phyloP scores from a whole-genome alignment of 1,140 invertebrate species.

The Trissolcus basalis region DNA sequence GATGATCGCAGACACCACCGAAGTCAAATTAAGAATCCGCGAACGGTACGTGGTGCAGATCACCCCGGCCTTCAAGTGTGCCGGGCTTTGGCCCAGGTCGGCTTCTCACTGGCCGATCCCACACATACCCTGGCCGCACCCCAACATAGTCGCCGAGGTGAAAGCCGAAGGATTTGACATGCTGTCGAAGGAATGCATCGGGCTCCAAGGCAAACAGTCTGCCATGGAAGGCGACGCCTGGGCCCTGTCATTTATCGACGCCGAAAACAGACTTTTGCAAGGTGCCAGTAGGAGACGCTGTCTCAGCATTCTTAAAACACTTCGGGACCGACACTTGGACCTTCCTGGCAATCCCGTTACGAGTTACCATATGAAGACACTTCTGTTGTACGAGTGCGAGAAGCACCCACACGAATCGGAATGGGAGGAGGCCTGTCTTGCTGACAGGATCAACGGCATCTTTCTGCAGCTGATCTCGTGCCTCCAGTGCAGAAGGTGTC shows the following conservation, averaged over 20 bases:
- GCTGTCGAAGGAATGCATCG: constrained; percentile 92
- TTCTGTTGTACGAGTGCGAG: constrained; percentile 97
- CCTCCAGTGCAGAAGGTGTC: constrained; percentile 95
- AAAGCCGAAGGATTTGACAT: constrained; percentile 98
- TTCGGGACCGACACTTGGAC: constrained; percentile 95
- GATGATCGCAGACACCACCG: constrained; percentile 95
- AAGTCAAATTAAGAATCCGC: constrained; percentile 89
- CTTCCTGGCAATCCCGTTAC: constrained; percentile 95
- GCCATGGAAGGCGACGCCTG: constrained; percentile 99
- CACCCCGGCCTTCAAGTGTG: constrained; percentile 96
- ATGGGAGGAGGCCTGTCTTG: constrained; percentile 96
- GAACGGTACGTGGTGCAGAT: constrained; percentile 95
- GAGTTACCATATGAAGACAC: constrained; percentile 95
- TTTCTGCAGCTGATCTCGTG: constrained; percentile 97
- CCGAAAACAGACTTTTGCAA: constrained; percentile 92
- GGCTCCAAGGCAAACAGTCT: constrained; percentile 92
- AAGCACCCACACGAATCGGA: constrained; percentile 96
- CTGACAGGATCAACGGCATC: constrained; percentile 97
- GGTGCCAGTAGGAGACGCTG: constrained; percentile 92
- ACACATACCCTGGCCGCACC: constrained; percentile 94
- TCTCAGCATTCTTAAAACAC: constrained; percentile 94
- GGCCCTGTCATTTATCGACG: constrained; percentile 95
- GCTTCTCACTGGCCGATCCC: constrained; percentile 95
- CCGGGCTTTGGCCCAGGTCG: constrained; percentile 94
- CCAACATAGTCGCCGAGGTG: constrained; percentile 95